Conservation (phyloP, 2,797 vertebrate genomes). For the Danio aesculapii region DNA sequence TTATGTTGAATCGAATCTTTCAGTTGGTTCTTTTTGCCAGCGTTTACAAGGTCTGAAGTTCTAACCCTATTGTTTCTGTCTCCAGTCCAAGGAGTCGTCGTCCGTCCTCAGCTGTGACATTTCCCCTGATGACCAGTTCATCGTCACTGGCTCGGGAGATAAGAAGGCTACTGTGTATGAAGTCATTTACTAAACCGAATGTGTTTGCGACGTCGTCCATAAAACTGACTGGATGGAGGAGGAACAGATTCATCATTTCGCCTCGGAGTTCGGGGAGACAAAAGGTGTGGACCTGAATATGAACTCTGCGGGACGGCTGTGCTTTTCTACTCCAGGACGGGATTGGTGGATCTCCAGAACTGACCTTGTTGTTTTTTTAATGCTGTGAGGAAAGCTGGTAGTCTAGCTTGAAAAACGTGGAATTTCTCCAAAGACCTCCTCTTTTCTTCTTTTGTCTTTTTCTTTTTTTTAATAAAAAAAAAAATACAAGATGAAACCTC, state of each 20-base stretch:
- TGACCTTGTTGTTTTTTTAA: constrained; percentile 71
- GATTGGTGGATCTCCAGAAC: constrained; percentile 43
- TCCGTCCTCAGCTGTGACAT: constrained; percentile 87
- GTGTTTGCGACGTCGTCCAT: constrained; percentile 54
- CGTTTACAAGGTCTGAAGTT: neutral
- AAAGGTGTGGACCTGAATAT: constrained; percentile 37
- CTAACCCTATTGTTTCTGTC: constrained; percentile 6
- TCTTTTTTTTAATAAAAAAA: neutral
- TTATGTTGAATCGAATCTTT: no score
- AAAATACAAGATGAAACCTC: constrained; percentile 77
- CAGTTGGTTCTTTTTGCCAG: neutral
- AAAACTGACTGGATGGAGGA: constrained; percentile 11
- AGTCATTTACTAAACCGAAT: constrained; percentile 85
- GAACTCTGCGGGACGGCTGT: neutral
- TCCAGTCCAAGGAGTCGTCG: constrained; percentile 85
- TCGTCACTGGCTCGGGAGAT: constrained; percentile 87
- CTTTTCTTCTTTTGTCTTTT: constrained; percentile 64
- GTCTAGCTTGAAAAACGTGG: constrained; percentile 75
- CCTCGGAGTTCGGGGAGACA: constrained; percentile 1
- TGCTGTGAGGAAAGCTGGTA: constrained; percentile 78
- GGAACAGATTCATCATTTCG: constrained; percentile 19
- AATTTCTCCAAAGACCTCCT: constrained; percentile 82
- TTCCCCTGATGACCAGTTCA: constrained; percentile 87
- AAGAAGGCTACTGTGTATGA: constrained; percentile 94
- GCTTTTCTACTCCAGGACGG: constrained; percentile 22